A percentile compares a stretch with the other conserved stretches of the same genome.
Conservation (phyloP, 2,113 vertebrate genomes). For the Sceloporus undulatus region DNA sequence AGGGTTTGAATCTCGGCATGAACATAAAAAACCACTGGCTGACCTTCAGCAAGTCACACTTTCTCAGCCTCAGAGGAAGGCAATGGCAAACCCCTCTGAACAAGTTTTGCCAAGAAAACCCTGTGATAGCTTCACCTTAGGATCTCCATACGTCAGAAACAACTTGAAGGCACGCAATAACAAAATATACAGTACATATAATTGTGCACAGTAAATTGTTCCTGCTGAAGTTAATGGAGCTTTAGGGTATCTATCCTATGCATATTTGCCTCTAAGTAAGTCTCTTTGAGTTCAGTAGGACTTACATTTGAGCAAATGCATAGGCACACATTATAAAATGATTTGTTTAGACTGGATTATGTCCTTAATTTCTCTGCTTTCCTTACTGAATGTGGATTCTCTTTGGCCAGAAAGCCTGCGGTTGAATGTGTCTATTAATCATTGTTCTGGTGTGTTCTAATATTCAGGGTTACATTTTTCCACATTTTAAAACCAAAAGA, state of each 20-base stretch:
- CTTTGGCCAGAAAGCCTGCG: neutral
- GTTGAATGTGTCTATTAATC: neutral
- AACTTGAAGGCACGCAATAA: too few relatives aligned
- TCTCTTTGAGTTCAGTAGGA: neutral
- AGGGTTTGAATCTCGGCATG: too few relatives aligned
- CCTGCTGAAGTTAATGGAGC: neutral
- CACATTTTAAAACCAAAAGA: neutral
- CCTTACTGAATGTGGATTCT: neutral
- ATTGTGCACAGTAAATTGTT: neutral
- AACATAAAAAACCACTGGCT: too few relatives aligned
- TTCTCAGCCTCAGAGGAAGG: too few relatives aligned
- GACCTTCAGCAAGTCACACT: too few relatives aligned
- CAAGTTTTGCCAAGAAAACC: too few relatives aligned
- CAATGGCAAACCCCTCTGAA: too few relatives aligned
- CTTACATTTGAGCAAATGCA: neutral
- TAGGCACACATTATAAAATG: neutral
- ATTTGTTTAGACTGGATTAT: neutral
- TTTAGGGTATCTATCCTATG: neutral
- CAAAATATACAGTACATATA: neutral
- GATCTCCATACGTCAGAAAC: too few relatives aligned
- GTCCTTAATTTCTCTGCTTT: neutral
- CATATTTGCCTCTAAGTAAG: neutral
- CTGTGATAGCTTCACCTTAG: too few relatives aligned
- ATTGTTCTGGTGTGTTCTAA: neutral
- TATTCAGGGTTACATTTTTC: constrained; percentile 24